These are phyloP conservation scores for Manis javanica DNA, from an alignment of 2,797 vertebrate species.

Conservation along the genomic window DNA sequence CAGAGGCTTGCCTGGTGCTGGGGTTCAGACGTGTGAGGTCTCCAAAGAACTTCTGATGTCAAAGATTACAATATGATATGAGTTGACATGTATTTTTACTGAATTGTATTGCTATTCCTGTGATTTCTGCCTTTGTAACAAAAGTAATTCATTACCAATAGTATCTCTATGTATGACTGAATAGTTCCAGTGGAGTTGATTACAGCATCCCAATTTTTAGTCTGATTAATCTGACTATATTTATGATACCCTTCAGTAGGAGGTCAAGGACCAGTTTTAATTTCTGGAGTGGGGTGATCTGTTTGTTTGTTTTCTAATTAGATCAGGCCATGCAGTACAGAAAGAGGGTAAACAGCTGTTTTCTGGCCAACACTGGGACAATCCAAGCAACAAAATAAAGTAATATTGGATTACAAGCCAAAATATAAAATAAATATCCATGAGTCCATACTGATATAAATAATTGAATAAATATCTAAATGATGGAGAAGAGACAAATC, in stretches of 20 bases:
- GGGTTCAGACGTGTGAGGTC: neutral
- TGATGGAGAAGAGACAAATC: neutral
- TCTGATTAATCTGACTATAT: neutral
- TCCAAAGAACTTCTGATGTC: neutral
- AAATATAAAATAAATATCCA: slow-evolving; percentile 19
- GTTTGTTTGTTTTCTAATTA: neutral
- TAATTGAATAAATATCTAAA: neutral
- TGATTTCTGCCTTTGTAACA: neutral
- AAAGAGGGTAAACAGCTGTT: neutral
- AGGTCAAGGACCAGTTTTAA: neutral
- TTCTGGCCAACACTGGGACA: neutral
- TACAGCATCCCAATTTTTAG: neutral
- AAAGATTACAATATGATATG: neutral
- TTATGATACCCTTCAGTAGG: neutral
- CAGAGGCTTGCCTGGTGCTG: neutral
- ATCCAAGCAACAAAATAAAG: neutral
- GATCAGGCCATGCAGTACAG: neutral
- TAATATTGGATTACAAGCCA: neutral
- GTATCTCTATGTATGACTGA: neutral
- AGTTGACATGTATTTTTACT: neutral
- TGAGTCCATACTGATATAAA: neutral
- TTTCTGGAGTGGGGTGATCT: neutral
- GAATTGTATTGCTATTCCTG: neutral
- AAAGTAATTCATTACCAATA: neutral
- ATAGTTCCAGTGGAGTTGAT: neutral